phyloP scores from a whole-genome alignment of 2,113 vertebrate genomes.

The Indri indri region DNA sequence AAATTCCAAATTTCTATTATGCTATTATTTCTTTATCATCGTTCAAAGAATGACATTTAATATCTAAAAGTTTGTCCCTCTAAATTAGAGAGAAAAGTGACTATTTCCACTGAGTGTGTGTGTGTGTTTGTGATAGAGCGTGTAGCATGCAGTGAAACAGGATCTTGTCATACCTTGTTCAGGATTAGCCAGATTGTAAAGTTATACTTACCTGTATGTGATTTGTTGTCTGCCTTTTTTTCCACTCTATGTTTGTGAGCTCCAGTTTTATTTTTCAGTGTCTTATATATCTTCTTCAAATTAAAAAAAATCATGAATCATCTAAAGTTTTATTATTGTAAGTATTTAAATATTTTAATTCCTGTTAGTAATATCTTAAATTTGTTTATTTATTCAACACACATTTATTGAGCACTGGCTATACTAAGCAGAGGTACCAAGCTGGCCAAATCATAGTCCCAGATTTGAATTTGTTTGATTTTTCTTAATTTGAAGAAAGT shows the following conservation, averaged over 20 bases:
- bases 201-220: not conserved
- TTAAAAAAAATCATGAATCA: not conserved
- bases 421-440: not conserved
- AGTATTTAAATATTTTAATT: not conserved
- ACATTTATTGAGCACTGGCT: not conserved
- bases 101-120: not conserved
- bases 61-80: not conserved
- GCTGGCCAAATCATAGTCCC: no score
- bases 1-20: not conserved
- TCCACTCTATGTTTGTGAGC: not conserved
- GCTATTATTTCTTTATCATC: not conserved
- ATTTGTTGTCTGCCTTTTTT: not conserved
- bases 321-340: not conserved
- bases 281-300: not conserved
- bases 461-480: not conserved
- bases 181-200: not conserved
- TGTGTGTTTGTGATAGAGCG: no score
- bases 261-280: not conserved
- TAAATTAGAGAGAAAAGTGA: not conserved
- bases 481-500: not conserved
- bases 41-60: not conserved
- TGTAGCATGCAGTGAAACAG: fast-evolving
- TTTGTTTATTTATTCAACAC: not conserved
- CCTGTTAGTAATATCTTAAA: not conserved
- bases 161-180: not conserved